Conservation (phyloP, 1,140 invertebrate species). For the Aphelinus certus region DNA sequence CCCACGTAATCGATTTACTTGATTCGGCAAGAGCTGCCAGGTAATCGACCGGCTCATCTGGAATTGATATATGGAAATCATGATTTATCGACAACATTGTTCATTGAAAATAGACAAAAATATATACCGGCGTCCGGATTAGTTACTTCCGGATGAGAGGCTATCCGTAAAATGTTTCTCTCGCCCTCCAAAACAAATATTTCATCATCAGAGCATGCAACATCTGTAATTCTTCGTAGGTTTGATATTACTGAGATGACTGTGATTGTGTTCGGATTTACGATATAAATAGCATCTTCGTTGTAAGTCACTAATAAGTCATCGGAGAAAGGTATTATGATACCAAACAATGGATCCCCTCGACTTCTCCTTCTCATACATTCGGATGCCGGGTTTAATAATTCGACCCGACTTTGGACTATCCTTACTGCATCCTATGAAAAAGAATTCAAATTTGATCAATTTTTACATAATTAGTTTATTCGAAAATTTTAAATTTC, state of each 20-base stretch:
- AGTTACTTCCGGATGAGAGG: slow-evolving; percentile 67
- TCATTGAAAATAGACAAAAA: background rate
- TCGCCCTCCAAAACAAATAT: slow-evolving; percentile 81
- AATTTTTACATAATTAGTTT: slow-evolving; percentile 31
- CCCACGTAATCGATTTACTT: slow-evolving; percentile 57
- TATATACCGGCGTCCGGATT: slow-evolving; percentile 52
- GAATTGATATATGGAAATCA: slow-evolving; percentile 1
- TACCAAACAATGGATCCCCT: slow-evolving; percentile 74
- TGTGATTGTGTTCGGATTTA: slow-evolving; percentile 73
- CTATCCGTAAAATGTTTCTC: slow-evolving; percentile 73
- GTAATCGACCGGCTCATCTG: slow-evolving; percentile 27
- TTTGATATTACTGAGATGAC: slow-evolving; percentile 65
- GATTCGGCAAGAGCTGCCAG: slow-evolving; percentile 55
- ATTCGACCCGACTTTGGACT: slow-evolving; percentile 70
- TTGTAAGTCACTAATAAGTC: slow-evolving; percentile 80
- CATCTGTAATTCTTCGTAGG: slow-evolving; percentile 64
- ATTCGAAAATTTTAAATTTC: slow-evolving; percentile 41
- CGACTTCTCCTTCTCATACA: slow-evolving; percentile 62
- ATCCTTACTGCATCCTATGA: slow-evolving; percentile 69
- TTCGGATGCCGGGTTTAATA: slow-evolving; percentile 73
- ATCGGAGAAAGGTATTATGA: slow-evolving; percentile 74
- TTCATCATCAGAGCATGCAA: slow-evolving; percentile 78
- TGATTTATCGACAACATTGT: background rate
- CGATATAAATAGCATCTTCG: slow-evolving; percentile 75
- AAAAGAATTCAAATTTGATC: slow-evolving; percentile 24